Evolutionary conservation across 92 coral and sea anemone genomes (phyloP), one percentile per base, ranked within the genome.

Genomic region (Muricea muricata): DNA sequence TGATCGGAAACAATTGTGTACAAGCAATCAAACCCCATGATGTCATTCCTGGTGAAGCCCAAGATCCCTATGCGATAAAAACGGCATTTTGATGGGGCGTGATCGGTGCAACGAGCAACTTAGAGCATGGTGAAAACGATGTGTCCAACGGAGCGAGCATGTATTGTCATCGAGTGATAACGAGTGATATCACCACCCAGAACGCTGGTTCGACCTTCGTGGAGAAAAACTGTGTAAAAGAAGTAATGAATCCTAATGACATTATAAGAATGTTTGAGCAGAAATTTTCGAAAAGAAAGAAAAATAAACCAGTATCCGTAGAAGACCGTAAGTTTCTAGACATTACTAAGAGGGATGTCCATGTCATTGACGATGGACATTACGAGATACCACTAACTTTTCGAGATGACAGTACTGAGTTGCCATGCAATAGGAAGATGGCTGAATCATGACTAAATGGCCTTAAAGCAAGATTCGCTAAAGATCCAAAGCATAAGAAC

Each of bases 1-100:
- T 74, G 33, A 58, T 86, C 10, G 89, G 93, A 11, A 87, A 83
- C 60, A 90, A 90, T 77, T 90, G 93, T 45, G 88, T 88, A 18
- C 68, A 79, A 26, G 91, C 89, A 4, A 31, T 79, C 10, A 87
- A 87, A 63, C 91, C 91, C 0, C 79, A 41, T 25, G 83, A 87
- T 23, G 89, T 91, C 1, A 83, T 91, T 32, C 37, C 76, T 4
- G 91, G 91, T 87, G 0, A 77, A 80, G 33, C 82, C 66, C 73
- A 54, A 7, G 90, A 90, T 31, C 87, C 93, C 8, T 86, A 86
- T 74, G 87, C 92, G 33, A 75, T 85, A 11, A 28, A 80, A n/a
- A 85, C 92, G 21, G 25, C 48, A 15, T 78, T 89, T 4, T 86
- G 92, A 34, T 85, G 92, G 92, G 46, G 87, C 47, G 80, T 89